phyloP scores from a whole-genome alignment of 2,113 vertebrate species.

The Lates calcarifer region DNA sequence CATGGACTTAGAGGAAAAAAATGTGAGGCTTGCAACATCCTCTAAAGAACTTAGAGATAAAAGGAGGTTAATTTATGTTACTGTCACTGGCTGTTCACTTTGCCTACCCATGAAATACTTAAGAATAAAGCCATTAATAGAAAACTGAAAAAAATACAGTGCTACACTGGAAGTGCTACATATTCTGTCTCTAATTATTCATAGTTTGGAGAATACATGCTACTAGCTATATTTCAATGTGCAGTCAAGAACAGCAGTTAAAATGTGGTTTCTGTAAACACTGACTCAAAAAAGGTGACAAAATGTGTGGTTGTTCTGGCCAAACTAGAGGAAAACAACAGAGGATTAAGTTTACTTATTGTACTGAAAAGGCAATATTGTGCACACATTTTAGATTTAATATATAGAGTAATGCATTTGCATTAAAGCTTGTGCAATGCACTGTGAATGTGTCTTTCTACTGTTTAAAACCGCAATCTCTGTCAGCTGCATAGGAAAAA shows the following conservation, averaged over 20 bases:
- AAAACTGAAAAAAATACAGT: too few relatives aligned
- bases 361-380: not conserved
- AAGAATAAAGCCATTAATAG: too few relatives aligned
- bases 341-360: not conserved
- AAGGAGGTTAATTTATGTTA: not conserved
- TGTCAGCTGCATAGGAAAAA: not conserved
- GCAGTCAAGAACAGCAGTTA: not conserved
- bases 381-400: conserved; percentile 2
- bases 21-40: not conserved
- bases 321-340: not conserved
- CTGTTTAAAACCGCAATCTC: not conserved
- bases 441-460: not conserved
- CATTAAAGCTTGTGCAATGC: conserved; percentile 13
- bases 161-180: not conserved
- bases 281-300: not conserved
- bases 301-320: not conserved
- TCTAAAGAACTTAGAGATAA: not conserved
- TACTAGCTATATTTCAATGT: not conserved
- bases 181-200: not conserved
- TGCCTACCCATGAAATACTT: not conserved
- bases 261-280: not conserved
- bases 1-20: not conserved
- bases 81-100: not conserved
- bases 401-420: not conserved
- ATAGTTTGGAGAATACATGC: not conserved